These are phyloP conservation scores for Pasiphila rectangulata DNA, from an alignment of 2,888 invertebrate genomes.

Conservation along the genomic window DNA sequence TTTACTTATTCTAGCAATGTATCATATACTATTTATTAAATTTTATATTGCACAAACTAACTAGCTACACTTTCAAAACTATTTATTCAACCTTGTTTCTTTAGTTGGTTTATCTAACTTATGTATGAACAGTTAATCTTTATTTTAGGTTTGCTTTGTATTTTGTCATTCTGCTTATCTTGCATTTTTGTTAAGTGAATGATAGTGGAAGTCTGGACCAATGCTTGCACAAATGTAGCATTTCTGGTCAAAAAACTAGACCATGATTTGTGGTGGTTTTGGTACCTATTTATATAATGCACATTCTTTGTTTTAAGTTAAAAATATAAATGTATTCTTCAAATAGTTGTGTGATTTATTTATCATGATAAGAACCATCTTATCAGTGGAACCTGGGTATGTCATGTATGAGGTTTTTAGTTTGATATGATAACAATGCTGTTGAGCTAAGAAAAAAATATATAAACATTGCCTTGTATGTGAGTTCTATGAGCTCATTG, in stretches of 20 bases:
- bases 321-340: constrained; percentile 59
- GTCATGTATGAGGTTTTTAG: background rate
- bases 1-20: too few species aligned
- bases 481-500: too few species aligned
- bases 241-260: constrained; percentile 26
- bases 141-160: constrained; percentile 9
- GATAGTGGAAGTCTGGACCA: constrained; percentile 36
- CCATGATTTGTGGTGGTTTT: constrained; percentile 29
- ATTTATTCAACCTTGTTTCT: too few species aligned
- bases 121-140: background rate
- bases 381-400: constrained; percentile 16
- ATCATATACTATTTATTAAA: too few species aligned
- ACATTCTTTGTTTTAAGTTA: constrained; percentile 50
- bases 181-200: constrained; percentile 33
- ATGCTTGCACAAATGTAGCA: constrained; percentile 34
- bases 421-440: constrained; percentile 8
- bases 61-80: too few species aligned
- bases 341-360: constrained; percentile 36
- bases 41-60: too few species aligned
- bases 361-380: constrained; percentile 19
- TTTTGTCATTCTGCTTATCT: constrained; percentile 10
- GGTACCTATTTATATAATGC: constrained; percentile 44
- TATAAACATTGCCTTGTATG: background rate
- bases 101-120: too few species aligned
- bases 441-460: background rate